Evolutionary conservation across 2,888 invertebrate species (phyloP).

Genomic region (Netelia inedita): DNA sequence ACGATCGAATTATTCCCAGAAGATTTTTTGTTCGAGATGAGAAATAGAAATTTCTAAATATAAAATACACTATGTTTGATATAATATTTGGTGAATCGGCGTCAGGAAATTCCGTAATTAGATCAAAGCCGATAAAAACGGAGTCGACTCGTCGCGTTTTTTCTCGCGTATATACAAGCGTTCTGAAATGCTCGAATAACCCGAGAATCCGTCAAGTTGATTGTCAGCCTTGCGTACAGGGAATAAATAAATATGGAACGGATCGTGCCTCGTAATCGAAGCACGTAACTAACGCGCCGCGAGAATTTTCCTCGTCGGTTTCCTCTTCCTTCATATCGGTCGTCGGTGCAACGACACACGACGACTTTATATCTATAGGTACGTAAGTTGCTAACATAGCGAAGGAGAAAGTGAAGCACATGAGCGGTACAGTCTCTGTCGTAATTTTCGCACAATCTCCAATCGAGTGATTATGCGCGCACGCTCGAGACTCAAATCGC

Average conservation of each 20-base stretch:
- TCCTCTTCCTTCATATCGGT: conserved; percentile 60
- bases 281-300: conserved; percentile 54
- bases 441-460: conserved; percentile 24
- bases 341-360: background rate
- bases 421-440: background rate
- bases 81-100: background rate
- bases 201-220: conserved; percentile 33
- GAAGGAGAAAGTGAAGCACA: conserved; percentile 53
- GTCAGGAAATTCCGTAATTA: background rate
- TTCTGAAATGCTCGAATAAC: conserved; percentile 2
- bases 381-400: background rate
- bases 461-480: conserved; percentile 8
- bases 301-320: conserved; percentile 52
- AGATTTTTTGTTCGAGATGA: no score
- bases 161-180: conserved; percentile 12
- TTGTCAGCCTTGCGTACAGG: conserved; percentile 39
- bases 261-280: conserved; percentile 56
- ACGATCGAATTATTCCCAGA: no score
- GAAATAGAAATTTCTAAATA: no score
- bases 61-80: no score
- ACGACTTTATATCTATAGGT: conserved; percentile 11
- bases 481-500: conserved; percentile 5
- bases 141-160: background rate
- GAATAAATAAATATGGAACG: conserved; percentile 58
- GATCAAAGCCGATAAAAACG: background rate